Percentiles rank a stretch among this genome's conserved stretches.
These are phyloP conservation scores for Pentalonia nigronervosa DNA, from an alignment of 1,140 invertebrate genomes.

Conservation along the genomic window DNA sequence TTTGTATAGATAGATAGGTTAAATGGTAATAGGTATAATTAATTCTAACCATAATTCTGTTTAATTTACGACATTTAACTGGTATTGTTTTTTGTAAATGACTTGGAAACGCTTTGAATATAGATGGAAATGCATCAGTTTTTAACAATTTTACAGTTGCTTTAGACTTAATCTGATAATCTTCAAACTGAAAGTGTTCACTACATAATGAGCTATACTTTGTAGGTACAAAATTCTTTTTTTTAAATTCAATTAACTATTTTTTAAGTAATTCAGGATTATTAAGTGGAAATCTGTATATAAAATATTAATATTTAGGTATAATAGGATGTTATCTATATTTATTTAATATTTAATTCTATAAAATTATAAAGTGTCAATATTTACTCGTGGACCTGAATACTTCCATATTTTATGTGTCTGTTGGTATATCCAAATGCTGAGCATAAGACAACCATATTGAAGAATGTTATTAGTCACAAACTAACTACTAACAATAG, in stretches of 20 bases:
- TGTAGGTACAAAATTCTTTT: background rate
- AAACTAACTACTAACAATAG: too few relatives aligned
- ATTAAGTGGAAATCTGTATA: background rate
- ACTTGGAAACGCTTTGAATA: too few relatives aligned
- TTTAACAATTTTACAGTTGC: background rate
- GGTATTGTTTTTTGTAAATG: too few relatives aligned
- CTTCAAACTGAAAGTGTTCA: background rate
- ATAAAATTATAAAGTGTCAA: background rate
- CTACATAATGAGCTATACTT: background rate
- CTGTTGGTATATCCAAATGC: background rate
- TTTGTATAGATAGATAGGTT: too few relatives aligned
- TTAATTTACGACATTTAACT: too few relatives aligned
- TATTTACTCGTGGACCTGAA: background rate
- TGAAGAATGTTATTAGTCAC: background rate
- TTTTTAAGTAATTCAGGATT: conserved; percentile 9
- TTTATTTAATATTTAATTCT: too few relatives aligned
- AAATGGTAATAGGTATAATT: too few relatives aligned
- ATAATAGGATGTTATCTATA: too few relatives aligned
- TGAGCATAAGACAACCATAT: background rate
- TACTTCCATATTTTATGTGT: background rate
- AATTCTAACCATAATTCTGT: too few relatives aligned
- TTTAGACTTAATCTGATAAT: background rate
- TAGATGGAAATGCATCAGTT: background rate
- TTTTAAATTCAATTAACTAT: background rate
- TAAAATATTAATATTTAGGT: background rate